These are phyloP conservation scores for Taphrorychus bicolor DNA, from an alignment of 2,888 invertebrate species.

Conservation along the genomic window DNA sequence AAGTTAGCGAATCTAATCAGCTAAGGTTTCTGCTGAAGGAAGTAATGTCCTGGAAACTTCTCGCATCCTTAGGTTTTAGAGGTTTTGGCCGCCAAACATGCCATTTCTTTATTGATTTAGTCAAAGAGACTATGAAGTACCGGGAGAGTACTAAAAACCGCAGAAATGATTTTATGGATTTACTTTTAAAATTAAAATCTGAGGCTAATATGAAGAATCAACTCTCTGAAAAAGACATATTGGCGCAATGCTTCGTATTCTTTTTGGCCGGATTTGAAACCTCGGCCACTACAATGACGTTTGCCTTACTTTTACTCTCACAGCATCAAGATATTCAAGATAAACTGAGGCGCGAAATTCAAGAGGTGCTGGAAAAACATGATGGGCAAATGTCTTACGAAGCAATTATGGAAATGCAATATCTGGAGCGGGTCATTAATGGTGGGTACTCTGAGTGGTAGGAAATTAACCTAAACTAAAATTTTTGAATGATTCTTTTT, in stretches of 20 bases:
- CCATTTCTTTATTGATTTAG: conserved; percentile 14
- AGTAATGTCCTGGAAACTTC: conserved; percentile 7
- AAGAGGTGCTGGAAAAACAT: conserved; percentile 40
- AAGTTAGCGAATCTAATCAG: neutral
- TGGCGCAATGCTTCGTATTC: conserved; percentile 45
- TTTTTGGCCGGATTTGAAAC: conserved; percentile 47
- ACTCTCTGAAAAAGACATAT: conserved; percentile 51
- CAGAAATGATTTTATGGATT: conserved; percentile 27
- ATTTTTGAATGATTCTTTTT: conserved; percentile 3
- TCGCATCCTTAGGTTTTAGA: conserved; percentile 15
- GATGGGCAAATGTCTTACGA: conserved; percentile 32
- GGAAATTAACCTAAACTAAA: conserved; percentile 40
- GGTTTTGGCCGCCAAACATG: neutral
- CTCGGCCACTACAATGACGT: conserved; percentile 46
- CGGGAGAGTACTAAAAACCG: conserved; percentile 7
- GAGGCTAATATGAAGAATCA: neutral
- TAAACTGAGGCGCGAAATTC: conserved; percentile 31
- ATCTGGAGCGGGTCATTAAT: conserved; percentile 34
- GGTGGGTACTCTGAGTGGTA: conserved; percentile 37
- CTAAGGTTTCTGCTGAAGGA: neutral
- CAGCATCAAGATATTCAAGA: conserved; percentile 41
- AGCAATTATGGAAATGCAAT: conserved; percentile 24
- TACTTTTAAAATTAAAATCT: conserved; percentile 17
- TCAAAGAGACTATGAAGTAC: conserved; percentile 17
- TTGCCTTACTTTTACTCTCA: conserved; percentile 43